Conservation (phyloP, 2,888 invertebrate genomes). For the Malthinus seriepunctatus region DNA sequence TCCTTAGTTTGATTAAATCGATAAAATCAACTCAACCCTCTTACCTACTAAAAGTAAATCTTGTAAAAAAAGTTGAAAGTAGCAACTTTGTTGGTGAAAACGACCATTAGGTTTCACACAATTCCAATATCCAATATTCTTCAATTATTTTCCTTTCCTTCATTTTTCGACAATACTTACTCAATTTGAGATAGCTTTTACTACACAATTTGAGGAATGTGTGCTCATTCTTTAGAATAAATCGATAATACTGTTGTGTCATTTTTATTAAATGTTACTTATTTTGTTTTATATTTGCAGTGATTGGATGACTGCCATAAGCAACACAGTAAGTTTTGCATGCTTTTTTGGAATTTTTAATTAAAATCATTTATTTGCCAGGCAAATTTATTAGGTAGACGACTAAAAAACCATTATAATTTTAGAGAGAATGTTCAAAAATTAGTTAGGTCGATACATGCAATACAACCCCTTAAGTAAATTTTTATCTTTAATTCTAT, state of each 20-base stretch:
- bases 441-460: no score
- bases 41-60: no score
- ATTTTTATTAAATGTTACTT: constrained; percentile 36
- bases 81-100: neutral
- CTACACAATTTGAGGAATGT: constrained; percentile 8
- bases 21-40: neutral
- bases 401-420: neutral
- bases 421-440: no score
- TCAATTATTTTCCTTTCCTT: constrained; percentile 11
- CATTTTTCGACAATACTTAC: constrained; percentile 2
- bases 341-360: neutral
- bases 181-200: constrained; percentile 15
- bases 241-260: no score
- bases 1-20: neutral
- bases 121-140: constrained; percentile 11
- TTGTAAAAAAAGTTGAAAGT: no score
- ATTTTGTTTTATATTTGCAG: constrained; percentile 54
- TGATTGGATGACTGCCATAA: constrained; percentile 80
- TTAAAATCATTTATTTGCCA: neutral
- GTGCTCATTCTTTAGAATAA: neutral
- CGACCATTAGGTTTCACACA: constrained; percentile 5
- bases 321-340: constrained; percentile 71
- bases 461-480: no score
- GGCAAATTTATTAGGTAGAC: no score
- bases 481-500: no score